Conservation (phyloP, 2,888 invertebrate genomes). For the Cheilosia variabilis region DNA sequence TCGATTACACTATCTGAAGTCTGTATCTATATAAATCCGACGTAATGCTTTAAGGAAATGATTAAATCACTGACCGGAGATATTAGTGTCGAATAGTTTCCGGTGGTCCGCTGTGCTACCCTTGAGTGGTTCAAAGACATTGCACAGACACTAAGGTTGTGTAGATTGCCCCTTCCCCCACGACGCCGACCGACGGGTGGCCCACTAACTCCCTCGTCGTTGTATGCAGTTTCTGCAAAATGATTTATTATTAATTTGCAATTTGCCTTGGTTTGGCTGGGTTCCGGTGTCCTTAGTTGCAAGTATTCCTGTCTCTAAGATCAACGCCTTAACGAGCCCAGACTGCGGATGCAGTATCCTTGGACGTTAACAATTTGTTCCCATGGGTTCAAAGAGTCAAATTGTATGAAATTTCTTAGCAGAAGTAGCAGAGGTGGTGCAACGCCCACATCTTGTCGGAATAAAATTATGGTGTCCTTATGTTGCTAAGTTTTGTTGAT, state of each 20-base stretch:
- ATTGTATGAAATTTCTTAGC: slow-evolving; percentile 11
- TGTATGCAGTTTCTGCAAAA: slow-evolving; percentile 51
- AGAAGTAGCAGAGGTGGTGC: slow-evolving; percentile 10
- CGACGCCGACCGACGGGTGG: neutral
- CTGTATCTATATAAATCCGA: neutral
- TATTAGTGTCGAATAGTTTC: slow-evolving; percentile 57
- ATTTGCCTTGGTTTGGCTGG: slow-evolving; percentile 59
- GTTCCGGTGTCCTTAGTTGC: slow-evolving; percentile 57
- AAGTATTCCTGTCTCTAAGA: slow-evolving; percentile 18
- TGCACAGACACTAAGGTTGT: slow-evolving; percentile 11
- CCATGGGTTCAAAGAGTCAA: slow-evolving; percentile 23
- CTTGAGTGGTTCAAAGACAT: slow-evolving; percentile 33
- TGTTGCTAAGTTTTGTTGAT: slow-evolving; percentile 24
- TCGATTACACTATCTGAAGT: neutral
- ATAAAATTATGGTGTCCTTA: slow-evolving; percentile 34
- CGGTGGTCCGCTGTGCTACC: slow-evolving; percentile 25
- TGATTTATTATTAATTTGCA: slow-evolving; percentile 73
- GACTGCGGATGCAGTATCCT: slow-evolving; percentile 15
- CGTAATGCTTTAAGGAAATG: slow-evolving; percentile 9
- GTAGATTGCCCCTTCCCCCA: neutral
- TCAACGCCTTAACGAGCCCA: slow-evolving; percentile 35
- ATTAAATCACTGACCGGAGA: slow-evolving; percentile 47
- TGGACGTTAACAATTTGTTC: slow-evolving; percentile 39
- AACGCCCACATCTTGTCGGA: slow-evolving; percentile 18
- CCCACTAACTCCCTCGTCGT: slow-evolving; percentile 6